Base-by-base conservation (phyloP, 35 echinoderm and acorn worm genomes). In the Chiridota heheva region DNA sequence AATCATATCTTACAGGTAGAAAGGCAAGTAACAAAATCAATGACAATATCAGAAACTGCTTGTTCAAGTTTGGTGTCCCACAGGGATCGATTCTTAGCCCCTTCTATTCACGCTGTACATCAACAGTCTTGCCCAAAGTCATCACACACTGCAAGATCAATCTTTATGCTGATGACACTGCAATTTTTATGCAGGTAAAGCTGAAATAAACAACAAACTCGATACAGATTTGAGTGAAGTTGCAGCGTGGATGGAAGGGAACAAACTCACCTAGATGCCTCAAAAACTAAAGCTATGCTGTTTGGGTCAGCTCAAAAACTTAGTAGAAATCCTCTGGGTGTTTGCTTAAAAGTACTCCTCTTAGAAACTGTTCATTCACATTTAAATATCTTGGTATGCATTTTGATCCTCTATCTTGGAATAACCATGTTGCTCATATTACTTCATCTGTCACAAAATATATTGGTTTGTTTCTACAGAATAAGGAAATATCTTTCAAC, bases 81-180 rank as follows among this genome's bases (percentile, higher is more conserved):
- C 76, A 63, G 37, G 76, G 76, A 16, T 80, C 58, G 6, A 61
- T 42, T 2, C n/a, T 80, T 55, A 60, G 17, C 76, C 76, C 33
- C 46, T 80, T 25, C 58, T 64, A 25, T 40, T 80, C 31, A 80
- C 8, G n/a, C 34, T 80, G n/a, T 63, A 64, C 55, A 57, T 80
- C 8, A 80, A 80, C 44, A 55, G 60, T 34, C 33, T 60, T 0
- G 27, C 76, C 29, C 34, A 57, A 43, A n/a, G n/a, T n/a, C n/a
- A n/a, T n/a, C n/a, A 38, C 39, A 20, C 13, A 67, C 2, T 31
- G 56, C 42, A 64, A 80, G 31, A 53, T 63, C 1, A 63, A 22
- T 63, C 58, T 80, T 16, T 80, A 80, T 10, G 76, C 76, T 41
- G 76, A 80, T 40, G 76, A 80, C 35, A 80, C 56, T 42, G 76